Evolutionary conservation across 2,113 vertebrate species (phyloP), one percentile per base, ranked within the genome.

Genomic region (Oceanodroma tethys): DNA sequence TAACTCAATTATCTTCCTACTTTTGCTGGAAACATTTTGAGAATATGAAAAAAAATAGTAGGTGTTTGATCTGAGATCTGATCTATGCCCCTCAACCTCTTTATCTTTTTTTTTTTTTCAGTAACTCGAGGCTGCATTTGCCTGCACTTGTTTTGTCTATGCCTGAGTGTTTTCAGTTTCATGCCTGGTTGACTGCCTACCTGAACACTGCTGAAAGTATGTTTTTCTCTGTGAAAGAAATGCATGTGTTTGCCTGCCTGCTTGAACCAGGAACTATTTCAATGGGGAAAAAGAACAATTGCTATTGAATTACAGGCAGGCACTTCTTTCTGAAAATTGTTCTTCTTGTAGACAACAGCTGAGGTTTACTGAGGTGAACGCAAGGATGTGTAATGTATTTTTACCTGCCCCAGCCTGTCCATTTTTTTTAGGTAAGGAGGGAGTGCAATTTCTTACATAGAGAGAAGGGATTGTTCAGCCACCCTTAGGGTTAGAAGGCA

Each of bases 91-190:
- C 47, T 55, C 83, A 81, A 52, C 6, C 22, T 80, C 65, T 94
- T 83, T 56, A 60, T 48, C 15, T 75, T 53, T 42, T 34, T 74
- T 72, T 13, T 34, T 29, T 25, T 27, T 26, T 6, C 42, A 29
- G 48, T 70, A 85, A 73, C 74, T 90, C 1, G 4, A 86, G 79
- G 62, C 3, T 91, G 86, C 65, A 73, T 94, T 95, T 95, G 53
- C 45, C 55, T 81, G 90, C 50, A 38, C 87, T 93, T 93, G 66
- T 94, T 94, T 95, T 93, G 52, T 71, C 71, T 88, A 2, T 81
- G 72, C 59, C 65, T 82, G 65, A 85, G 65, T 74, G 82, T 93
- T 96, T 94, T 76, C 76, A 90, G 86, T 95, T 95, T 96, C 79
- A 81, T 81, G 94, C 86, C 72, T 55, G 58, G 78, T 81, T 97